Base-by-base conservation (phyloP, 2,113 vertebrate genomes). In the Tauraco erythrolophus region DNA sequence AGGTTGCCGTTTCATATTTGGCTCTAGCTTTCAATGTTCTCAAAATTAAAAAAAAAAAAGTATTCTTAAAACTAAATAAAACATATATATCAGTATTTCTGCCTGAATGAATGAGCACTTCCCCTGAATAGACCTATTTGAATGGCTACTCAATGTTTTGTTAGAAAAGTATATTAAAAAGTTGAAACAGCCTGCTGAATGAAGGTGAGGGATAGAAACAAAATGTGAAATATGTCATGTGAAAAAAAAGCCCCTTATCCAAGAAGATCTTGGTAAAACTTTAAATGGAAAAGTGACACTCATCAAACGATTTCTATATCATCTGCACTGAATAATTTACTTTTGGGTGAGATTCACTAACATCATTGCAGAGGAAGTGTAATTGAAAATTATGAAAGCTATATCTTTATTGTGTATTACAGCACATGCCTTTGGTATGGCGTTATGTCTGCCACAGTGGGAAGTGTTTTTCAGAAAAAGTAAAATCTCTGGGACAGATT, bases 371-470 rank as follows among this genome's bases (percentile, higher is more conserved):
- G 96, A 98, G 98, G 96, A 98, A 98, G 96, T 98, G 90, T 98
- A 98, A 98, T 97, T 98, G 97, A 98, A 98, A 98, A 98, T 98
- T 98, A 98, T 97, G 94, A 98, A 98, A 98, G 97, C 97, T 97
- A 90, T 97, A 97, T 98, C 97, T 98, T 98, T 95, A 98, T 97
- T 98, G 96, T 96, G 96, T 97, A 97, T 98, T 94, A 86, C 97
- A 98, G 94, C 93, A 89, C 60, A 54, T 96, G 96, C 96, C 91
- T 98, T 96, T 96, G 96, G 85, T 98, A 96, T 74, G 97, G 97
- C 98, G 97, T 97, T 97, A 98, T 96, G 94, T 97, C 97, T 97
- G 92, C 94, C 92, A 97, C 96, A 88, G 97, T 83, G 92, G 92
- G 94, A 97, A 95, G 94, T 97, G 95, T 98, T 97, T 97, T 84